Percentiles rank a stretch among this genome's conserved stretches.
Evolutionary conservation across 30 jellyfish, hydroid and myxozoan species (phyloP).

Genomic region (Haliclystus octoradiatus): DNA sequence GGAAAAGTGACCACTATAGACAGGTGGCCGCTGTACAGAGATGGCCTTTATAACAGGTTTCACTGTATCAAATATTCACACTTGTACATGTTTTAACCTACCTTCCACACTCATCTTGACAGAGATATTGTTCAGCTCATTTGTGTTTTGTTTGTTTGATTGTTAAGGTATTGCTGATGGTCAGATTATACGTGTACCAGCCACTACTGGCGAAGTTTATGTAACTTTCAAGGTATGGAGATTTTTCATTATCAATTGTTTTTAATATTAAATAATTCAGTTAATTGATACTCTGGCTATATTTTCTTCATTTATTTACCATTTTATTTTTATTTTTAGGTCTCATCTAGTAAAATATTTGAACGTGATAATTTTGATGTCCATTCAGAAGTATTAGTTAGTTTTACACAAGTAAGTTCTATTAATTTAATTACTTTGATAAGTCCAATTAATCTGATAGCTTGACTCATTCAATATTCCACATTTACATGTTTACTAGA

Average conservation of each 20-base stretch:
- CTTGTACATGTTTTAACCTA: too few relatives aligned
- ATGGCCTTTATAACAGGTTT: too few relatives aligned
- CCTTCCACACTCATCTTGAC: too few relatives aligned
- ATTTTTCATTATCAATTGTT: neutral
- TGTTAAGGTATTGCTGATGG: constrained; percentile 86
- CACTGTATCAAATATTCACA: too few relatives aligned
- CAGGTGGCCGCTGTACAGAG: too few relatives aligned
- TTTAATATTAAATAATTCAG: too few relatives aligned
- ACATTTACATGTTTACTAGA: neutral
- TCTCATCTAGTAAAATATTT: constrained; percentile 74
- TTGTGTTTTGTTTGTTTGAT: neutral
- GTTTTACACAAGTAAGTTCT: constrained; percentile 69
- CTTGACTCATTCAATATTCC: neutral
- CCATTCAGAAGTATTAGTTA: constrained; percentile 58
- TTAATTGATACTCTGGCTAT: neutral
- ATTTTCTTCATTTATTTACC: neutral
- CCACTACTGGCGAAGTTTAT: constrained; percentile 70
- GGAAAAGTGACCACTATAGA: too few relatives aligned
- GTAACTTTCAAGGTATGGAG: constrained; percentile 81
- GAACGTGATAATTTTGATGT: constrained; percentile 90
- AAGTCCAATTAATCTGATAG: neutral
- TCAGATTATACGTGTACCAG: constrained; percentile 77
- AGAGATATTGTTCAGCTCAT: too few relatives aligned
- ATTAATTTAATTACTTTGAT: neutral
- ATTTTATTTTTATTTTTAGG: constrained; percentile 26